phyloP scores from a whole-genome alignment of 2,113 vertebrate species.

The Porphyrio hochstetteri region DNA sequence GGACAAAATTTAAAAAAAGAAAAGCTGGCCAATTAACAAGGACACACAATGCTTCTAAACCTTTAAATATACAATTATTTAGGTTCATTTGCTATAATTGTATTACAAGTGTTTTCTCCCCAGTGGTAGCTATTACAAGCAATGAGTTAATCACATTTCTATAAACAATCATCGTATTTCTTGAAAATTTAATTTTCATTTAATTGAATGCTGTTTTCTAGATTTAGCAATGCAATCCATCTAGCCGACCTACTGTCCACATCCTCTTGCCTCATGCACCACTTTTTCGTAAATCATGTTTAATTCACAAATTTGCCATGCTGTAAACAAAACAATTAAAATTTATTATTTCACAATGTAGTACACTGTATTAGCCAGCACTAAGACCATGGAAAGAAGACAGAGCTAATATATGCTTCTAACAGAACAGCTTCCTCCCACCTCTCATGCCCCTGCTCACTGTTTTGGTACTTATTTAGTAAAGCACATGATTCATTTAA shows the following conservation, averaged over 20 bases:
- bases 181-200: conserved; percentile 16
- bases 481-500: conserved; percentile 37
- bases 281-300: neutral
- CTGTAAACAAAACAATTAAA: conserved; percentile 14
- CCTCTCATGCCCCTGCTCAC: neutral
- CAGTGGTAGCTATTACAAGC: neutral
- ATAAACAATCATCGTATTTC: neutral
- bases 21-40: neutral
- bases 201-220: neutral
- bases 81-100: neutral
- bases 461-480: neutral
- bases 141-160: conserved; percentile 34
- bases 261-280: neutral
- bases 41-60: neutral
- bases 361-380: neutral
- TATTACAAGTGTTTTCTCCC: neutral
- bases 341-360: neutral
- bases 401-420: neutral
- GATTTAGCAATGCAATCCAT: neutral
- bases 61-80: neutral
- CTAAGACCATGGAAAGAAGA: neutral
- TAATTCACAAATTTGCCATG: neutral
- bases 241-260: neutral
- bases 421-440: neutral
- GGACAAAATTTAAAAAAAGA: neutral